These are phyloP conservation scores for Triplophysa dalaica DNA, from an alignment of 2,113 vertebrate genomes.

Conservation along the genomic window DNA sequence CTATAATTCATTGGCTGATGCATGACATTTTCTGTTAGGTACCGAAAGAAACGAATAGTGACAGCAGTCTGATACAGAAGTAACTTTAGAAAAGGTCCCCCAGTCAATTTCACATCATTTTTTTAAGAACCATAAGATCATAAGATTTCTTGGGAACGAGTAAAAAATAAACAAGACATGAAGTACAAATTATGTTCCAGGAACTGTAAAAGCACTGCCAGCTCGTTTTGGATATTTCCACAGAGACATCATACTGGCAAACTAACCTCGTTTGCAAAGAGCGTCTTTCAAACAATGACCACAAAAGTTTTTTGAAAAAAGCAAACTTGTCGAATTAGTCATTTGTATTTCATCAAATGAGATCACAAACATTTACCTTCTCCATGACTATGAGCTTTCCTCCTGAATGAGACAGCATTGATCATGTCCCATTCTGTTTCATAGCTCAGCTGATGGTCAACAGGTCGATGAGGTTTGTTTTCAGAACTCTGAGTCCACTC, in stretches of 20 bases:
- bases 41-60: background rate
- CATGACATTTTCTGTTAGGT: background rate
- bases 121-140: too few relatives aligned
- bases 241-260: background rate
- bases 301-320: too few relatives aligned
- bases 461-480: constrained; percentile 70
- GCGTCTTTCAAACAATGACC: too few relatives aligned
- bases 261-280: background rate
- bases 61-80: background rate
- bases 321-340: too few relatives aligned
- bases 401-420: constrained; percentile 89
- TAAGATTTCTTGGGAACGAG: too few relatives aligned
- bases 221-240: background rate
- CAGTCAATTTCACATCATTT: too few relatives aligned
- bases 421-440: constrained; percentile 98
- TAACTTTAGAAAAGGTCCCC: background rate
- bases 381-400: constrained; percentile 80
- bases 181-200: background rate
- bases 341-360: too few relatives aligned
- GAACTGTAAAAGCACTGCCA: background rate
- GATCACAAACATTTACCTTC: constrained; percentile 70
- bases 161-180: background rate
- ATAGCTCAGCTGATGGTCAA: constrained; percentile 83
- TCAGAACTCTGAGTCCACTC: constrained; percentile 85
- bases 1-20: background rate